Evolutionary conservation across 2,888 invertebrate genomes (phyloP).

Genomic region (Drosophila mimica): DNA sequence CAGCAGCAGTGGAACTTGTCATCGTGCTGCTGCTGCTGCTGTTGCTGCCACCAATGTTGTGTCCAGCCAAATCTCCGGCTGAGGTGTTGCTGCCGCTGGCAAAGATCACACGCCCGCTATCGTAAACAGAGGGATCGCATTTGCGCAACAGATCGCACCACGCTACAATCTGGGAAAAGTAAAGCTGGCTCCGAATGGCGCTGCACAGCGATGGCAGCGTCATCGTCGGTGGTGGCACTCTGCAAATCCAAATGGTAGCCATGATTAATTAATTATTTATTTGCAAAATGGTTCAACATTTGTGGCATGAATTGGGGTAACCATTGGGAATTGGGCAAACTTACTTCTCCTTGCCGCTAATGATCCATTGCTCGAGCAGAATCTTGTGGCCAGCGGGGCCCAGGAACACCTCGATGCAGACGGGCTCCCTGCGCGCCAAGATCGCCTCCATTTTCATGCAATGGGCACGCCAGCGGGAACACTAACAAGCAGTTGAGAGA

Average conservation of each 20-base stretch:
- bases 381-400: slow-evolving; percentile 84
- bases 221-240: slow-evolving; percentile 88
- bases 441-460: slow-evolving; percentile 84
- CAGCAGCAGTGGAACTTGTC: slow-evolving; percentile 10
- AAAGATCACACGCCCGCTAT: slow-evolving; percentile 85
- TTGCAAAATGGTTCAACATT: too few relatives aligned
- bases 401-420: slow-evolving; percentile 85
- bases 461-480: slow-evolving; percentile 85
- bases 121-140: slow-evolving; percentile 83
- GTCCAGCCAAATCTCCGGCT: slow-evolving; percentile 76
- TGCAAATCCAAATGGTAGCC: slow-evolving; percentile 32
- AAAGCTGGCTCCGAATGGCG: slow-evolving; percentile 96
- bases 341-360: slow-evolving; percentile 84
- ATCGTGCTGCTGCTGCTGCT: slow-evolving; percentile 32
- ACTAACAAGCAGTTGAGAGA: slow-evolving; percentile 55
- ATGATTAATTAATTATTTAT: background rate
- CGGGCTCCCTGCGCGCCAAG: slow-evolving; percentile 82
- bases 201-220: slow-evolving; percentile 91
- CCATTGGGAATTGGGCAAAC: too few relatives aligned
- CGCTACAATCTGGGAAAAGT: slow-evolving; percentile 98
- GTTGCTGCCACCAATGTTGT: slow-evolving; percentile 16
- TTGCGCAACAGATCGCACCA: slow-evolving; percentile 88
- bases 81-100: slow-evolving; percentile 47
- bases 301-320: too few relatives aligned
- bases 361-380: slow-evolving; percentile 85